Percentiles rank a stretch among this genome's conserved stretches.
These are phyloP conservation scores for Plebejus melissa DNA, from an alignment of 2,888 invertebrate genomes.

Conservation along the genomic window DNA sequence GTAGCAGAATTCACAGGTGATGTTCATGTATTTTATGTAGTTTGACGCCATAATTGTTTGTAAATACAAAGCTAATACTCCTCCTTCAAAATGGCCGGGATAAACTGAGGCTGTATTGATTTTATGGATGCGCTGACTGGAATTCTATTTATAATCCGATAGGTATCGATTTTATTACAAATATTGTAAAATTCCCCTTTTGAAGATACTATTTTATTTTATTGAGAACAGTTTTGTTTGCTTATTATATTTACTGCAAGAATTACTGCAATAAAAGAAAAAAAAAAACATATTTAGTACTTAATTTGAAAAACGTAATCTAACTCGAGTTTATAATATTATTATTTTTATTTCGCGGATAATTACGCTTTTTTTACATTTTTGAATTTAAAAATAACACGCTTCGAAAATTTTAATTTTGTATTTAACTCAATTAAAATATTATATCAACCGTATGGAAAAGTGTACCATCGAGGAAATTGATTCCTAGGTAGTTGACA, in stretches of 20 bases:
- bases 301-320: background rate
- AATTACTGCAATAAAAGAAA: background rate
- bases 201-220: background rate
- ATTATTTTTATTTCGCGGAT: background rate
- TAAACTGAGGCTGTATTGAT: background rate
- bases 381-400: background rate
- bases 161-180: background rate
- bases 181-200: background rate
- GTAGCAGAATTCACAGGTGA: background rate
- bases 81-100: background rate
- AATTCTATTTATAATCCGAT: background rate
- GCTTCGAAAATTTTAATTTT: background rate
- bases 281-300: background rate
- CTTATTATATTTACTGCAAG: background rate
- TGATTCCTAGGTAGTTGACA: too few relatives aligned
- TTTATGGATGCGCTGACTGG: background rate
- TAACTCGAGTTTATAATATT: background rate
- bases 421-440: background rate
- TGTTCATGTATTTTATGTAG: background rate
- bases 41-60: background rate
- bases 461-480: background rate
- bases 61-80: background rate
- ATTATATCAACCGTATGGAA: background rate
- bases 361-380: background rate
- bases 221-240: background rate